phyloP scores from a whole-genome alignment of 2,888 invertebrate species.

The Andrena chrysosceles region DNA sequence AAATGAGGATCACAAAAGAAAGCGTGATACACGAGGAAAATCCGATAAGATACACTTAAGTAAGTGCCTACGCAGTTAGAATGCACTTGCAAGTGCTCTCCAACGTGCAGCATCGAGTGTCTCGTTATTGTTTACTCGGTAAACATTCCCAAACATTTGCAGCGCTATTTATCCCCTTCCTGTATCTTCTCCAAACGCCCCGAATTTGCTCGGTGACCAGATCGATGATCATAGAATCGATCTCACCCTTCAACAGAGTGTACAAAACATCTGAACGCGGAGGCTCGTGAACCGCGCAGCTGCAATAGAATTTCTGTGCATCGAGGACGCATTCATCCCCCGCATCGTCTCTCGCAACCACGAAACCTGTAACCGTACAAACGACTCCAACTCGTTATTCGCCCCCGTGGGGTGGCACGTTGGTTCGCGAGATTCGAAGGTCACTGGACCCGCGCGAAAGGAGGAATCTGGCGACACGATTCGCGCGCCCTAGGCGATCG shows the following conservation, averaged over 20 bases:
- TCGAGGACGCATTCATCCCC: background rate
- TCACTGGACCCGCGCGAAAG: slow-evolving; percentile 36
- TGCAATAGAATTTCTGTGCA: background rate
- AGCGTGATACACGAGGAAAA: slow-evolving; percentile 22
- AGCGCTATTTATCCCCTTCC: background rate
- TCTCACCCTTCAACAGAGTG: background rate
- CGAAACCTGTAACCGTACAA: background rate
- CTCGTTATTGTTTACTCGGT: background rate
- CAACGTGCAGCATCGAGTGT: background rate
- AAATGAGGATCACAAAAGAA: slow-evolving; percentile 27
- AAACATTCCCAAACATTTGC: background rate
- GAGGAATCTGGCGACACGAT: slow-evolving; percentile 30
- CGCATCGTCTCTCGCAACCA: background rate
- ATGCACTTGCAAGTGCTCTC: slow-evolving; percentile 4
- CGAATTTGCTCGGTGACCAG: background rate
- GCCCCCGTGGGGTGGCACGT: background rate
- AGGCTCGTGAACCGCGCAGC: background rate
- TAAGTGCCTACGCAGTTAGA: slow-evolving; percentile 51
- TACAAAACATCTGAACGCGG: background rate
- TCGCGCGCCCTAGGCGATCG: slow-evolving; percentile 8
- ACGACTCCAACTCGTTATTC: background rate
- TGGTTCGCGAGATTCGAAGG: slow-evolving; percentile 36
- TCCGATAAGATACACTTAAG: slow-evolving; percentile 50
- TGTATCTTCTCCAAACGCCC: background rate
- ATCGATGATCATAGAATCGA: background rate